Evolutionary conservation across 2,113 vertebrate species (phyloP), one percentile per base, ranked within the genome.

Genomic region (Hypocryptadius cinnamomeus): DNA sequence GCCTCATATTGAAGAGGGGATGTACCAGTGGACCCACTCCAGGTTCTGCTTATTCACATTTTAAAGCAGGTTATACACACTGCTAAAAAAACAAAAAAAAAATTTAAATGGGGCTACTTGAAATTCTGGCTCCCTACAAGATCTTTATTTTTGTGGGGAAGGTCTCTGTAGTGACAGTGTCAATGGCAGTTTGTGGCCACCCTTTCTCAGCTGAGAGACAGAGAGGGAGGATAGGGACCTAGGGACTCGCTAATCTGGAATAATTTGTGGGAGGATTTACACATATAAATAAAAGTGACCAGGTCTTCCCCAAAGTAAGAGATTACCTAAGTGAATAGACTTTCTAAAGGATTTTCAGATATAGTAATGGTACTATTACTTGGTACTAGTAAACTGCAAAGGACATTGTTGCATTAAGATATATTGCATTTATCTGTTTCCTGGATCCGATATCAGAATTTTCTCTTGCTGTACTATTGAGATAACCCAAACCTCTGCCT

Each of bases 241-340:
- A 84, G 77, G 66, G 88, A 92, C 60, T 25, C 4, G 39, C 78
- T 96, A 66, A 71, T 22, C 71, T 82, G 81, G 40, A 84, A 94
- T 85, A 94, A 92, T 95, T 96, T 95, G 96, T 96, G 97, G 94
- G 92, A 96, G 90, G 96, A 97, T 97, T 97, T 83, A 56, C 90
- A 68, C 54, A 31, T 85, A 87, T 93, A 94, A 97, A 95, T 92
- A 97, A 95, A 97, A 97, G 61, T 25, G 22, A 61, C 60, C 79
- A 60, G 93, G 79, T 61, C n/a, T 19, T 74, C 44, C 73, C 20
- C 60, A 74, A 87, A 74, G 54, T 10, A 60, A 65, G 54, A 68
- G n/a, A 59, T 44, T 51, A 50, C 40, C 17, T 40, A 44, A 87
- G 45, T 4, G 9, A 54, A 72, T 0, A 61, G 54, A 39, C 16